A percentile compares a stretch with the other conserved stretches of the same genome.
Evolutionary conservation across 2,888 invertebrate species (phyloP).

Genomic region (Caenorhabditis becei): DNA sequence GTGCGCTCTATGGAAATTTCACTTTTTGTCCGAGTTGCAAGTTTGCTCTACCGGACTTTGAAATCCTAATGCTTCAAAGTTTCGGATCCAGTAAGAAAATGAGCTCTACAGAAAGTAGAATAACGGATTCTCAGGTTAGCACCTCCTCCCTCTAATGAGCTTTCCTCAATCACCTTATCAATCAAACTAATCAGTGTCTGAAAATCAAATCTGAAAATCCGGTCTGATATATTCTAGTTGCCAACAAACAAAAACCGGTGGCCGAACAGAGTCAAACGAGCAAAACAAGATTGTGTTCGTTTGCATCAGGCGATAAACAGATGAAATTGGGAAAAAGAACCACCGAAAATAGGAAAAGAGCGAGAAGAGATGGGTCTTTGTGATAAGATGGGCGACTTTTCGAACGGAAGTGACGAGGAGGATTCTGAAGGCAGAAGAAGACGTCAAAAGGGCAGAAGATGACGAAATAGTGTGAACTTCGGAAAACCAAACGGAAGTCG

Average conservation of each 20-base stretch:
- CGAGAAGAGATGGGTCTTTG: conserved; percentile 33
- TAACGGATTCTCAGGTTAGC: too few relatives aligned
- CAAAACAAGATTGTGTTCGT: not conserved
- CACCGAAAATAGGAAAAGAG: conserved; percentile 6
- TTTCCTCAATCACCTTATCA: too few relatives aligned
- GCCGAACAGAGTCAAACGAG: not conserved
- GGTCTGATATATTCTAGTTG: too few relatives aligned
- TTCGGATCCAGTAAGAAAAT: too few relatives aligned
- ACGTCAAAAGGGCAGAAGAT: not conserved
- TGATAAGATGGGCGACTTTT: conserved; percentile 29
- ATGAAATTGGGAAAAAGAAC: conserved; percentile 30
- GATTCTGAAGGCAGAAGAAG: conserved; percentile 2
- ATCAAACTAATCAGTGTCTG: not conserved
- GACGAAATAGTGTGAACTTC: not conserved
- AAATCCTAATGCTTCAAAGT: too few relatives aligned
- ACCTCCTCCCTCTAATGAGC: too few relatives aligned
- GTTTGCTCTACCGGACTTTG: too few relatives aligned
- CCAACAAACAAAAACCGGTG: too few relatives aligned
- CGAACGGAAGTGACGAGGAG: not conserved
- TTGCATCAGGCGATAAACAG: conserved; percentile 51
- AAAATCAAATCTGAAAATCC: conserved; percentile 18
- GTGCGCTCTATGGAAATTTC: too few relatives aligned
- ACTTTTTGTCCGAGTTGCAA: too few relatives aligned
- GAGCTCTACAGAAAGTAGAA: too few relatives aligned
- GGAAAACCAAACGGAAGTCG: too few relatives aligned